Base-by-base conservation (phyloP, 2,888 invertebrate genomes). In the Atethmia centrago region DNA sequence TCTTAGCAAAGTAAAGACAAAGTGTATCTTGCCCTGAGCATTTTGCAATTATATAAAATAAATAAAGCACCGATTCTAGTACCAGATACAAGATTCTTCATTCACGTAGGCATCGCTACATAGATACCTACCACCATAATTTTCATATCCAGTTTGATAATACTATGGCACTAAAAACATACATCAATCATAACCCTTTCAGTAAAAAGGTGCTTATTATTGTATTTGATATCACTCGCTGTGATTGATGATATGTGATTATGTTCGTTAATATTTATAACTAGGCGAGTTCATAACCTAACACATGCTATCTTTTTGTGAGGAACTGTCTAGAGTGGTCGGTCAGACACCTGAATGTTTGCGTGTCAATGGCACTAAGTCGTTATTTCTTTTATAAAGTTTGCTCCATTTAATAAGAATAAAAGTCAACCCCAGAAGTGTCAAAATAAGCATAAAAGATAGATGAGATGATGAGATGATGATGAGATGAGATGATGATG, bases 131-230 rank as follows among this genome's bases (percentile, higher is more conserved):
- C 36, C 49, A 28, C 25, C 68, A 59, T 42, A 53, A 42, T 78
- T 31, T 78, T 78, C 53, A 76, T 71, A 71, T 3, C 42, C 49
- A 36, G 5, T 28, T 45, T 56, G 47, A 51, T 69, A 80, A 59
- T 74, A 66, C 31, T 49, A 49, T 63, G 63, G 56, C 47, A 75
- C 59, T 77, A 77, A 81, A 76, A 76, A 76, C 45, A 28, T 36
- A n/a, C 69, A 79, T 79, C 79, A 65, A 81, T 79, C 79, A 79
- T 12, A 45, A 70, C 61, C 77, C 82, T 79, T 77, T 81, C 77
- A 70, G 76, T 67, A 70, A 65, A 81, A 80, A 74, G 31, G 76
- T 70, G 53, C 53, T 80, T 80, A 78, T 74, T 65, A 77, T 79
- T 77, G 71, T 79, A 51, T 75, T 51, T 76, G 64, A 62, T 77